Base-by-base conservation (phyloP, 2,888 invertebrate species). In the Coremacera marginata region DNA sequence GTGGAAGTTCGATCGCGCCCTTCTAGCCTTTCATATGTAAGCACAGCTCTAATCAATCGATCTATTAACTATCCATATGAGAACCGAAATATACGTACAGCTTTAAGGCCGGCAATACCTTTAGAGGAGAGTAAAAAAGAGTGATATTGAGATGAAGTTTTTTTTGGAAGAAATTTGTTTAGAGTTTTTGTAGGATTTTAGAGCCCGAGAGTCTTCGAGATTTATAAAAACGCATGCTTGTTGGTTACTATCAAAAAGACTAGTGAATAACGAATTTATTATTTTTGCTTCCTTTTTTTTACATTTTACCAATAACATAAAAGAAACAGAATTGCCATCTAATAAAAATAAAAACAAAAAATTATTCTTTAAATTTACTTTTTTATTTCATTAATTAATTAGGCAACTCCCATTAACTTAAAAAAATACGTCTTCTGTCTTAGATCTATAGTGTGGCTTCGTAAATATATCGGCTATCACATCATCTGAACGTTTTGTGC, bases 381-480 rank as follows among this genome's bases (percentile, higher is more conserved):
- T 34, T 27, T 70, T 49, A 68, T 27, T 70, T 68, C n/a, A 70
- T 70, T 62, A 60, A 31, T 70, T 49, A 60, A 75, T 14, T 71
- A 51, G 27, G 5, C 34, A 60, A 70, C 57, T 31, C 37, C 55
- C 68, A 75, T 75, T 11, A 5, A 14, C 16, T 31, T n/a, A n/a
- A 57, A n/a, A 5, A n/a, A 70, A 75, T 8, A 25, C 51, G 14
- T 65, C 55, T 16, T 52, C 31, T n/a, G n/a, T 16, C 16, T 74
- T 65, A 37, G 37, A 22, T 25, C 27, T 75, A 3, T 9, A 52
- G 55, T 65, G 55, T 37, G 74, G 74, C 19, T 74, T 37, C 37
- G 52, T 60, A 34, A 68, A 34, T 31, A 75, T 70, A 9, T 75
- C 60, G 4, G 75, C 75, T 27, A 70, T 51, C 55, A 55, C 60